These are phyloP conservation scores for Camponotus vicinus DNA, from an alignment of 1,140 invertebrate species.

Conservation along the genomic window DNA sequence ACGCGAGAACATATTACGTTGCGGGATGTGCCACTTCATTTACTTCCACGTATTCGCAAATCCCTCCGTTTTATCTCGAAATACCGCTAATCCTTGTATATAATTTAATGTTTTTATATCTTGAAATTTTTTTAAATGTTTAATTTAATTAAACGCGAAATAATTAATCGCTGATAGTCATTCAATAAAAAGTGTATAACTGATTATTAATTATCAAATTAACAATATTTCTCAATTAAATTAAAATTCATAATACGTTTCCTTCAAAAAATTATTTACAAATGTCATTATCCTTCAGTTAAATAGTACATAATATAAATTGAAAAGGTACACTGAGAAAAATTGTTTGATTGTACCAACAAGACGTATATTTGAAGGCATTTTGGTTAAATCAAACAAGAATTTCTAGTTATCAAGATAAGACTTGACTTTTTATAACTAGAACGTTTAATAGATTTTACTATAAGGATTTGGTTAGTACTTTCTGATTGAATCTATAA, in stretches of 20 bases:
- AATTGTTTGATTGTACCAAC: no score
- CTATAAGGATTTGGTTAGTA: no score
- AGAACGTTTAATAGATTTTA: no score
- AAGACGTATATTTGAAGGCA: no score
- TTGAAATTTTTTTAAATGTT: no score
- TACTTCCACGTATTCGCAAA: background rate
- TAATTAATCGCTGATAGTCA: background rate
- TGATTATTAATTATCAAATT: background rate
- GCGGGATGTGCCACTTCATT: background rate
- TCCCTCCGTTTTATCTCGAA: background rate
- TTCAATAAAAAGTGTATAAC: background rate
- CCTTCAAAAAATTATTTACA: background rate
- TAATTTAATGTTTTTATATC: background rate
- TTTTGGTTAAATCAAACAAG: no score
- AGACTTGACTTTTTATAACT: no score
- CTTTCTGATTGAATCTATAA: no score
- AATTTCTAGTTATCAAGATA: no score
- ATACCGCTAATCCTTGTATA: background rate
- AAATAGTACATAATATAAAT: background rate
- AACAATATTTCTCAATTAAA: background rate
- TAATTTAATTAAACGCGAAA: background rate
- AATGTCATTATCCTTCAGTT: background rate
- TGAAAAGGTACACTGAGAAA: background rate
- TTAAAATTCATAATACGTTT: background rate
- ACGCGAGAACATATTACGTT: constrained; percentile 18